Evolutionary conservation across 2,797 vertebrate species (phyloP).

Genomic region (Dipus sagitta): DNA sequence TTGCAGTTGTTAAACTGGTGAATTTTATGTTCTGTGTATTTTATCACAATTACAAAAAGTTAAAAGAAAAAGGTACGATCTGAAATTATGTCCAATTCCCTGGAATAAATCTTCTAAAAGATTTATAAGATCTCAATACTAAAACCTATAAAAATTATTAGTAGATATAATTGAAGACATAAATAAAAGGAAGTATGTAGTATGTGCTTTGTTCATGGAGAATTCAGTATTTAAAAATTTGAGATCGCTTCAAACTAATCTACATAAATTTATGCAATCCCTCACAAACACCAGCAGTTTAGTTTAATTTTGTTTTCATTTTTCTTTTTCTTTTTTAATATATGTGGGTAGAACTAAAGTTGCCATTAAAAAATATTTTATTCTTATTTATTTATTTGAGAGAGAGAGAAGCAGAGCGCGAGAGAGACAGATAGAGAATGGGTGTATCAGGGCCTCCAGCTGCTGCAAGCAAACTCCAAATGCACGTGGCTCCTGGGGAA

Average conservation of each 20-base stretch:
- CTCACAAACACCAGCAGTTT: background rate
- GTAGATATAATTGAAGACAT: slow-evolving; percentile 12
- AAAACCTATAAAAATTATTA: slow-evolving; percentile 3
- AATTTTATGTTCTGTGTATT: background rate
- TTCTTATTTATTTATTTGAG: too few relatives aligned
- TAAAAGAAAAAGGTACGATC: background rate
- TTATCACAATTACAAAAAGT: background rate
- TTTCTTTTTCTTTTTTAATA: background rate
- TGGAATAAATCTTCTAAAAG: background rate
- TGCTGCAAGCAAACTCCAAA: too few relatives aligned
- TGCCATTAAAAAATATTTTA: too few relatives aligned
- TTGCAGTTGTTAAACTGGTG: slow-evolving; percentile 4
- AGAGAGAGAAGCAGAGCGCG: too few relatives aligned
- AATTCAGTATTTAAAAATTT: slow-evolving; percentile 25
- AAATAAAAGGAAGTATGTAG: background rate
- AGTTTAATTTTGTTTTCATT: slow-evolving; percentile 9
- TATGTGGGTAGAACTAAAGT: background rate
- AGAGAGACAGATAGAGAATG: too few relatives aligned
- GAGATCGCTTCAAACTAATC: background rate
- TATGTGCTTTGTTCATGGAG: background rate
- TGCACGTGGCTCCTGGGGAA: too few relatives aligned
- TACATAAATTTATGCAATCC: background rate
- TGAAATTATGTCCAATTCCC: slow-evolving; percentile 2
- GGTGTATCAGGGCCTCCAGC: too few relatives aligned
- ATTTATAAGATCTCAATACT: background rate